Percentiles rank a stretch among this genome's conserved stretches.
Conservation (phyloP, 2,113 vertebrate species). For the Pristiophorus japonicus region DNA sequence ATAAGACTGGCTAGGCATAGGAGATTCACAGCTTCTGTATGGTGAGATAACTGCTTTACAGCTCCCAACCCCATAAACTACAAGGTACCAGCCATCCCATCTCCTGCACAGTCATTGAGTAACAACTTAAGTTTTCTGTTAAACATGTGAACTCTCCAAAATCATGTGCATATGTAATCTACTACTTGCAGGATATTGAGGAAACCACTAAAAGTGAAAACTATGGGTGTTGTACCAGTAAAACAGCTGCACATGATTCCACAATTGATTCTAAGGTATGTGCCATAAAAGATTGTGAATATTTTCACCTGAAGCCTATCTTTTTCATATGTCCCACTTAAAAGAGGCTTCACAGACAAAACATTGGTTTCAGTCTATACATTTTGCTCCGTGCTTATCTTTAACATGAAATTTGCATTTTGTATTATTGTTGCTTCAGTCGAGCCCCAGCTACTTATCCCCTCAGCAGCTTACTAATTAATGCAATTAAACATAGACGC, state of each 20-base stretch:
- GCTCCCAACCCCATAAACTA: too few relatives aligned
- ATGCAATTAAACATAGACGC: not conserved
- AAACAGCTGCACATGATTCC: not conserved
- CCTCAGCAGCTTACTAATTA: not conserved
- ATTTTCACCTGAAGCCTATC: not conserved
- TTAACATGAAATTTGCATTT: not conserved
- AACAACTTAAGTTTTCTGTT: not conserved
- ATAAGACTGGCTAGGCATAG: not conserved
- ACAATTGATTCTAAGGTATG: not conserved
- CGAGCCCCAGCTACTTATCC: not conserved
- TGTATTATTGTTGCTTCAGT: not conserved
- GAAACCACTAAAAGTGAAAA: conserved; percentile 22
- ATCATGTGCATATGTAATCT: not conserved
- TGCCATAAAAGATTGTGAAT: not conserved
- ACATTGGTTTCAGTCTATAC: not conserved
- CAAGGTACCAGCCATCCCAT: not conserved
- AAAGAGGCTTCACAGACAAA: not conserved
- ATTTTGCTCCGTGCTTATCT: not conserved
- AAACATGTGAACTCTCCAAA: not conserved
- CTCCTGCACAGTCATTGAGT: not conserved
- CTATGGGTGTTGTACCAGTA: not conserved
- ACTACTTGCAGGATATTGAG: not conserved
- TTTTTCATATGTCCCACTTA: not conserved
- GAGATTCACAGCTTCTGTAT: not conserved
- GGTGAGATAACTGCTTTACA: not conserved